Conservation (phyloP, 2,888 invertebrate genomes). For the Itoplectis maculator region DNA sequence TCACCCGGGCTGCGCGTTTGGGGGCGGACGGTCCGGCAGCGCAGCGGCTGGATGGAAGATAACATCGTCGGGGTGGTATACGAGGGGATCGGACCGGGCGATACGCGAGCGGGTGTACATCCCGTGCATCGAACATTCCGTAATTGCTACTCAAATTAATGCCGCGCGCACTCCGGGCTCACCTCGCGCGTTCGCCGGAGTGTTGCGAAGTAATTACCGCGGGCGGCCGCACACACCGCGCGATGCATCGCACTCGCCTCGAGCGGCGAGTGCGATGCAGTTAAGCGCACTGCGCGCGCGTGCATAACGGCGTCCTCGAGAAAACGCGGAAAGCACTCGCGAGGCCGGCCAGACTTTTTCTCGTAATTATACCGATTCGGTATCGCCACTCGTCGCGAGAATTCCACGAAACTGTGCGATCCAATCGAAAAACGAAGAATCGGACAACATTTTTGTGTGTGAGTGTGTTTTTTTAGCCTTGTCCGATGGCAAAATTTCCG, state of each 20-base stretch:
- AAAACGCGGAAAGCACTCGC: neutral
- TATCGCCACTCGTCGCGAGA: neutral
- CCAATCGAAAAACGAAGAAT: too few relatives aligned
- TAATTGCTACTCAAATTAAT: conserved; percentile 64
- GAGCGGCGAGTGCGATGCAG: conserved; percentile 12
- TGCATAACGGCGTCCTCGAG: neutral
- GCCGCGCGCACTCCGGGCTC: conserved; percentile 28
- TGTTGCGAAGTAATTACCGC: conserved; percentile 54
- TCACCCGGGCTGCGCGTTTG: neutral
- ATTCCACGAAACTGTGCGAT: neutral
- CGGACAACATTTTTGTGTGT: too few relatives aligned
- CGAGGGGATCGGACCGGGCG: conserved; percentile 1
- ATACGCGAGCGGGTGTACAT: conserved; percentile 12
- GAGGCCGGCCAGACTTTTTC: conserved; percentile 1
- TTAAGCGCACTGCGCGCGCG: neutral
- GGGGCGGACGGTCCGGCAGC: too few relatives aligned
- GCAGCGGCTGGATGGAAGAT: conserved; percentile 22
- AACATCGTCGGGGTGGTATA: conserved; percentile 34
- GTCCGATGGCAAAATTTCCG: too few relatives aligned
- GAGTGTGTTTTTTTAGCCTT: too few relatives aligned
- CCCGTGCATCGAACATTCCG: conserved; percentile 44
- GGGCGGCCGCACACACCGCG: too few relatives aligned
- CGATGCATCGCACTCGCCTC: too few relatives aligned
- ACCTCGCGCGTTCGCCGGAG: conserved; percentile 38
- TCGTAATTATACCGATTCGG: neutral